phyloP scores from a whole-genome alignment of 2,113 vertebrate genomes.

The Oriolus oriolus region DNA sequence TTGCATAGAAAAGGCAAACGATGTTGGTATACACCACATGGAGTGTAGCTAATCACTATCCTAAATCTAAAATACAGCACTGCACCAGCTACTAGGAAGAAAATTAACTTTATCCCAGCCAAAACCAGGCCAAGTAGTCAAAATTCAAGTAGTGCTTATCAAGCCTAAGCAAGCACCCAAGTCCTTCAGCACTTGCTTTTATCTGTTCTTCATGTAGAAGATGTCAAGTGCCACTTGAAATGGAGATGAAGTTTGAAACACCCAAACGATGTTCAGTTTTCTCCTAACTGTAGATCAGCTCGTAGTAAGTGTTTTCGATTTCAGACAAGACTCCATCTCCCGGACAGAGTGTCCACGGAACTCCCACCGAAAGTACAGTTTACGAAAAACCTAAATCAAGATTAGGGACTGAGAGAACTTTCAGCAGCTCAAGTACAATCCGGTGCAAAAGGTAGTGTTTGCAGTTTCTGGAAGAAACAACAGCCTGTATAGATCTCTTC shows the following conservation, averaged over 20 bases:
- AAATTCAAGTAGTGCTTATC: neutral
- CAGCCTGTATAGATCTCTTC: neutral
- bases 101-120: neutral
- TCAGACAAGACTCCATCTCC: neutral
- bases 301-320: neutral
- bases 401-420: neutral
- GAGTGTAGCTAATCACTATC: neutral
- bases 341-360: neutral
- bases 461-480: neutral
- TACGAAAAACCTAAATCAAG: neutral
- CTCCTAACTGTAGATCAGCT: neutral
- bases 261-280: neutral
- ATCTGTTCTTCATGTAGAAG: neutral
- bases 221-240: neutral
- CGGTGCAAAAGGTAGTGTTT: neutral
- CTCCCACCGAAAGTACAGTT: neutral
- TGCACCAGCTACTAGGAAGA: neutral
- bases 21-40: neutral
- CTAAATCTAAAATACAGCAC: neutral
- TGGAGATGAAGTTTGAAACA: neutral
- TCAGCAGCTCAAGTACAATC: neutral
- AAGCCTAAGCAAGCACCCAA: neutral
- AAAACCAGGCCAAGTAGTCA: neutral
- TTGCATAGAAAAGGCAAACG: neutral
- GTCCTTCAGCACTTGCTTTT: neutral